Percentiles rank a stretch among this genome's conserved stretches.
These are phyloP conservation scores for Eidolon helvum DNA, from an alignment of 2,113 vertebrate species.

Conservation along the genomic window DNA sequence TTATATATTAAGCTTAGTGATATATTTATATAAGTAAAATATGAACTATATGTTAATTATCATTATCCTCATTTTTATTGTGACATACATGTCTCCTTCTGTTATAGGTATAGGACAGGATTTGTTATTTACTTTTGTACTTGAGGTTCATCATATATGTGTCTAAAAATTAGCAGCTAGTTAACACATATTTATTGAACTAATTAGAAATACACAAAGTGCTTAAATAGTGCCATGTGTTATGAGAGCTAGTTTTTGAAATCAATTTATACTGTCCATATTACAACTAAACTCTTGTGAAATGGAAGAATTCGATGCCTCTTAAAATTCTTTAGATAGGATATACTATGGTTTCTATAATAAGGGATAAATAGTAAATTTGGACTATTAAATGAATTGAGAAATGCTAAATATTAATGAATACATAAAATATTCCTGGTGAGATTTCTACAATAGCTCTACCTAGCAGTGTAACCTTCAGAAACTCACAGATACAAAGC, in stretches of 20 bases:
- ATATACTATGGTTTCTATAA: neutral
- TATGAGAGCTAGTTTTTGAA: neutral
- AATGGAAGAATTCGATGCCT: neutral
- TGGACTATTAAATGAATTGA: neutral
- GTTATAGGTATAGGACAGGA: neutral
- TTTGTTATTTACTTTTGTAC: neutral
- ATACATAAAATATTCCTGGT: neutral
- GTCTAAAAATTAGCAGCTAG: neutral
- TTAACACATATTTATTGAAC: neutral
- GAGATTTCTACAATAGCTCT: neutral
- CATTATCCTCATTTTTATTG: neutral
- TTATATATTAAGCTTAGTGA: too few species aligned
- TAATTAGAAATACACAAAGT: neutral
- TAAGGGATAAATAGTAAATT: neutral
- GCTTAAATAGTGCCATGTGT: neutral
- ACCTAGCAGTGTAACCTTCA: neutral
- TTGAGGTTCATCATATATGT: neutral
- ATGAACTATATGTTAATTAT: neutral
- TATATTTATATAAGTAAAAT: neutral
- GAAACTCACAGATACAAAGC: neutral
- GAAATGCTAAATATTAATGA: neutral
- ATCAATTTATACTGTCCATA: neutral
- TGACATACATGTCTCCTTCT: neutral
- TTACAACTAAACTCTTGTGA: neutral
- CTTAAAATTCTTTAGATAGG: neutral